Conservation (phyloP, 2,113 vertebrate genomes). For the Atlantisia rogersi region DNA sequence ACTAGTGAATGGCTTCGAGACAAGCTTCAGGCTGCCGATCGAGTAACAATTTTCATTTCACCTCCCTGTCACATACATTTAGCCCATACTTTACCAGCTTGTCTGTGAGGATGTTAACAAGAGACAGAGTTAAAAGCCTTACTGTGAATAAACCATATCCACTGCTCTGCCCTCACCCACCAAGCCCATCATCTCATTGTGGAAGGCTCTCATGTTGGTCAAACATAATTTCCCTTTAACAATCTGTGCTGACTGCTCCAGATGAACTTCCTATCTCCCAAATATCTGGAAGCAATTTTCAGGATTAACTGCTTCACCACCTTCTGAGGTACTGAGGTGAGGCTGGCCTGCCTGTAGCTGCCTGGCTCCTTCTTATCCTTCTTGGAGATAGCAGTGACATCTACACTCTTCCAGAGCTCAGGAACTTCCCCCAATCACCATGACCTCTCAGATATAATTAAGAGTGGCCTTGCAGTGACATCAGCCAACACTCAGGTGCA, state of each 20-base stretch:
- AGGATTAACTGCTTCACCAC: background rate
- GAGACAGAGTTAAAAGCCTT: background rate
- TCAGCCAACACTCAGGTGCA: background rate
- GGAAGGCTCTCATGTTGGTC: background rate
- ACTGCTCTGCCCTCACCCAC: background rate
- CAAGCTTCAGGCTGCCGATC: background rate
- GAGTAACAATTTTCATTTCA: background rate
- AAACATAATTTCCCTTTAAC: background rate
- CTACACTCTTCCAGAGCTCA: background rate
- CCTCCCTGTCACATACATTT: background rate
- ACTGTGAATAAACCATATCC: background rate
- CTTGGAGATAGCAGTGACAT: background rate
- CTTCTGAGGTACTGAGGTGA: background rate
- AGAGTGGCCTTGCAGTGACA: accelerated
- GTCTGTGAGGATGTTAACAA: background rate
- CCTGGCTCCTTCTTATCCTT: background rate
- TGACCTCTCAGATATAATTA: background rate
- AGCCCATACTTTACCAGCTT: background rate
- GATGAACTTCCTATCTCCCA: background rate
- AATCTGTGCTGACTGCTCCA: background rate
- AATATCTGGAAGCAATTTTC: background rate
- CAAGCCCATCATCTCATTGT: background rate
- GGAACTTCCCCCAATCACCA: accelerated
- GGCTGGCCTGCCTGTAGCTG: background rate
- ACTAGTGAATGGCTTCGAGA: background rate